A percentile compares a stretch with the other conserved stretches of the same genome.
Evolutionary conservation across 2,888 invertebrate species (phyloP).

Genomic region (Nomada ruficornis): DNA sequence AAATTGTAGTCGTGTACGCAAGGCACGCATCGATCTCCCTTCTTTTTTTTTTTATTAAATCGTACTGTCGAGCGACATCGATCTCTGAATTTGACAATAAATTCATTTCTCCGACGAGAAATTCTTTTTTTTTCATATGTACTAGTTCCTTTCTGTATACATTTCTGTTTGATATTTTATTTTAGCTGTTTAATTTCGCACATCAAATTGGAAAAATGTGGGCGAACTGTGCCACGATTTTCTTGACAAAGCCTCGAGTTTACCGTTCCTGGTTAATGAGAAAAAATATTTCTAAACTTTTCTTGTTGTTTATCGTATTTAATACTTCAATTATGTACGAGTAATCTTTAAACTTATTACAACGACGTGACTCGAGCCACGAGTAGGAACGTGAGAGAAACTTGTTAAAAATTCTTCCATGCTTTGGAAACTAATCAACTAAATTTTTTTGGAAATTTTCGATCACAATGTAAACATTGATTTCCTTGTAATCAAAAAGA

Average conservation of each 20-base stretch:
- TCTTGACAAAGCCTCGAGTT: background rate
- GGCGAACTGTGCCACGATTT: background rate
- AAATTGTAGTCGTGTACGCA: no score
- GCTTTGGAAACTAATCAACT: no score
- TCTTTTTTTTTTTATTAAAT: background rate
- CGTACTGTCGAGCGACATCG: background rate
- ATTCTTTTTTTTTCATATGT: background rate
- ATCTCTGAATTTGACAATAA: background rate
- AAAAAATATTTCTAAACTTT: slow-evolving; percentile 11
- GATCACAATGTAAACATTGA: background rate
- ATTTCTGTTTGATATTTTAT: background rate
- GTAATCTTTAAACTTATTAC: background rate
- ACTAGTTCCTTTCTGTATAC: background rate
- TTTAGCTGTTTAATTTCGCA: no score
- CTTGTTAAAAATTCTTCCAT: background rate
- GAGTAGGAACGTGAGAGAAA: background rate
- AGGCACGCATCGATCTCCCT: background rate
- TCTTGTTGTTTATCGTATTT: background rate
- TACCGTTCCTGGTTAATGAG: slow-evolving; percentile 10
- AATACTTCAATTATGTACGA: slow-evolving; percentile 7
- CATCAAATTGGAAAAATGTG: background rate
- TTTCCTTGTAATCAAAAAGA: no score
- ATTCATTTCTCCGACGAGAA: background rate
- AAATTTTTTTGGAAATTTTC: background rate
- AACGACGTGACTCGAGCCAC: slow-evolving; percentile 9